Conservation (phyloP, 2,888 invertebrate genomes). For the Lepidocyrtinus sp. region DNA sequence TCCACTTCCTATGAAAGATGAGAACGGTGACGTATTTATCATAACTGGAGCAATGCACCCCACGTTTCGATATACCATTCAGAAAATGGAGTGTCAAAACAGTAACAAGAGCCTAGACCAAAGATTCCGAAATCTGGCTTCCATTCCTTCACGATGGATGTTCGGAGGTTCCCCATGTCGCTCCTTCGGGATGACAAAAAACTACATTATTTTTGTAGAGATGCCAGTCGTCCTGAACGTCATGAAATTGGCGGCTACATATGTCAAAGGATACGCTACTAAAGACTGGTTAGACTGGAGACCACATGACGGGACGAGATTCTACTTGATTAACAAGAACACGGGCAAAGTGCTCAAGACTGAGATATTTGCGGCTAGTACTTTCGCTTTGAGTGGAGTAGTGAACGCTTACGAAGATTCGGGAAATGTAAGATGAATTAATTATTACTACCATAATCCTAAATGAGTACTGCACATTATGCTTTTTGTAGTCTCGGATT, state of each 20-base stretch:
- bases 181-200: constrained; percentile 75
- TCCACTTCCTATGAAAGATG: constrained; percentile 49
- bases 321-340: constrained; percentile 72
- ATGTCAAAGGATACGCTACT: constrained; percentile 72
- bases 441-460: too few relatives aligned
- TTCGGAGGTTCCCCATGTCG: constrained; percentile 73
- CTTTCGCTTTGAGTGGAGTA: constrained; percentile 75
- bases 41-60: constrained; percentile 58
- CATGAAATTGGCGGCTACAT: constrained; percentile 72
- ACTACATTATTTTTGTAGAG: constrained; percentile 75
- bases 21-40: constrained; percentile 55
- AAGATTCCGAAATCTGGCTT: constrained; percentile 68
- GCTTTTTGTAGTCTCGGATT: too few relatives aligned
- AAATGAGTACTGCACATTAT: too few relatives aligned
- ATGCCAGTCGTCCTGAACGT: constrained; percentile 74
- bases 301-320: constrained; percentile 72
- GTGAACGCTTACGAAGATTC: constrained; percentile 75
- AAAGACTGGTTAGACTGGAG: constrained; percentile 73
- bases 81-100: constrained; percentile 39
- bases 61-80: constrained; percentile 56
- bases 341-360: constrained; percentile 72
- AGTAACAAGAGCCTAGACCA: constrained; percentile 41
- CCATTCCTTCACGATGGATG: constrained; percentile 71
- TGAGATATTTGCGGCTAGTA: constrained; percentile 72
- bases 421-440: constrained; percentile 71